A percentile compares a stretch with the other conserved stretches of the same genome.
Conservation (phyloP, 2,888 invertebrate genomes). For the Catocala sponsa region DNA sequence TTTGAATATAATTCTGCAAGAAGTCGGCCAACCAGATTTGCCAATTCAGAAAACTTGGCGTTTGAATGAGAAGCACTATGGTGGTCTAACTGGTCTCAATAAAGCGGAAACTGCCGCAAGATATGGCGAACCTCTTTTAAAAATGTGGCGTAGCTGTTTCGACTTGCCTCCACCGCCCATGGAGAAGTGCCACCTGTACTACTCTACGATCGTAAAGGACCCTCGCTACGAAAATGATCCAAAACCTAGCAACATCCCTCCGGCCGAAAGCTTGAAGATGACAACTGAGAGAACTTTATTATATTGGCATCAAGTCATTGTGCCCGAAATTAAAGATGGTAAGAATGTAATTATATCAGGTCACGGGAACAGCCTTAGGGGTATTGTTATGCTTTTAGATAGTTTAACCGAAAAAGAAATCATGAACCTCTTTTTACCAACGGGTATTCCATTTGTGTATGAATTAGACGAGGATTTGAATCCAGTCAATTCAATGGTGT, state of each 20-base stretch:
- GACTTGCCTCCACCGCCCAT: constrained; percentile 95
- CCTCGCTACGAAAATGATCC: constrained; percentile 91
- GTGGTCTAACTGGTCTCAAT: constrained; percentile 94
- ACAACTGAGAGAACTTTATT: constrained; percentile 94
- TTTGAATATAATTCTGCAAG: constrained; percentile 90
- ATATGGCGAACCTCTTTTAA: constrained; percentile 94
- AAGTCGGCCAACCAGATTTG: constrained; percentile 90
- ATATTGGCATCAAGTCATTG: constrained; percentile 95
- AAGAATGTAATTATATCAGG: constrained; percentile 94
- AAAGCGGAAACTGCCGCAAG: constrained; percentile 95
- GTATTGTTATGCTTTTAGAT: constrained; percentile 95
- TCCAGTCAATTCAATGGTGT: constrained; percentile 91
- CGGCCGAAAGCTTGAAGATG: constrained; percentile 93
- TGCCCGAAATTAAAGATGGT: constrained; percentile 94
- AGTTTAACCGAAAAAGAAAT: constrained; percentile 91
- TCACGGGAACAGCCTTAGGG: constrained; percentile 95
- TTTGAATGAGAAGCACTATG: constrained; percentile 96
- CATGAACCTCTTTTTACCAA: constrained; percentile 92
- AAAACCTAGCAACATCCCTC: constrained; percentile 93
- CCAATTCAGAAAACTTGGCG: constrained; percentile 93
- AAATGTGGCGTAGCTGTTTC: constrained; percentile 95
- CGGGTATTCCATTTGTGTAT: constrained; percentile 94
- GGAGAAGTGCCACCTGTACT: constrained; percentile 92
- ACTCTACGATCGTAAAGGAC: constrained; percentile 92
- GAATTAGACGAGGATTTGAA: constrained; percentile 91